These are phyloP conservation scores for Siderastrea radians DNA, from an alignment of 92 coral and sea anemone species.

Conservation along the genomic window DNA sequence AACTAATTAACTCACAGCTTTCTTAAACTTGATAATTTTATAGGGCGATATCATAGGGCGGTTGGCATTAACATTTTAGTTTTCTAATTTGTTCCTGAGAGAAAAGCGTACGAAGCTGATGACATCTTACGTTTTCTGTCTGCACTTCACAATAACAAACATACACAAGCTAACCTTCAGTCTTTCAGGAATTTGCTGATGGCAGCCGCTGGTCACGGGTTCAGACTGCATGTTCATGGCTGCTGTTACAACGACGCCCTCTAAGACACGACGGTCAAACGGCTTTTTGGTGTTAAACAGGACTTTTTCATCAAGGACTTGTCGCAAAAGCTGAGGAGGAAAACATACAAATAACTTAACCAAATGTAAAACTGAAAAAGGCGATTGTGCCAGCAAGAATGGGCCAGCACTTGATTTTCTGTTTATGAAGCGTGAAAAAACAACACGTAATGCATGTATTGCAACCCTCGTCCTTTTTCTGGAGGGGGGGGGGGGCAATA, in stretches of 20 bases:
- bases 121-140: no score
- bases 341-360: background rate
- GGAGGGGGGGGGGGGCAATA: no score
- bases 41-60: background rate
- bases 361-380: background rate
- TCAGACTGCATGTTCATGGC: constrained; percentile 87
- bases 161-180: constrained; percentile 73
- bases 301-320: constrained; percentile 89
- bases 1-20: no score
- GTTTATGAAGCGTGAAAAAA: background rate
- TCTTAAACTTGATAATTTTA: background rate
- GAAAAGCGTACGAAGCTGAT: no score
- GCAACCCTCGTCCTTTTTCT: no score
- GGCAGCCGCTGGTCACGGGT: constrained; percentile 69
- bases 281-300: constrained; percentile 94
- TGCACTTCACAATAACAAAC: no score
- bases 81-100: no score
- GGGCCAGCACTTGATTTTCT: background rate
- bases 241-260: constrained; percentile 88
- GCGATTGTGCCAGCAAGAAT: background rate
- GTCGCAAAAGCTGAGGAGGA: constrained; percentile 83
- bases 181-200: constrained; percentile 87
- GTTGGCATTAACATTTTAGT: no score
- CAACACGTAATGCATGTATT: no score
- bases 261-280: constrained; percentile 96